These are phyloP conservation scores for Tetragonula clypearis DNA, from an alignment of 1,140 invertebrate species.

Conservation along the genomic window DNA sequence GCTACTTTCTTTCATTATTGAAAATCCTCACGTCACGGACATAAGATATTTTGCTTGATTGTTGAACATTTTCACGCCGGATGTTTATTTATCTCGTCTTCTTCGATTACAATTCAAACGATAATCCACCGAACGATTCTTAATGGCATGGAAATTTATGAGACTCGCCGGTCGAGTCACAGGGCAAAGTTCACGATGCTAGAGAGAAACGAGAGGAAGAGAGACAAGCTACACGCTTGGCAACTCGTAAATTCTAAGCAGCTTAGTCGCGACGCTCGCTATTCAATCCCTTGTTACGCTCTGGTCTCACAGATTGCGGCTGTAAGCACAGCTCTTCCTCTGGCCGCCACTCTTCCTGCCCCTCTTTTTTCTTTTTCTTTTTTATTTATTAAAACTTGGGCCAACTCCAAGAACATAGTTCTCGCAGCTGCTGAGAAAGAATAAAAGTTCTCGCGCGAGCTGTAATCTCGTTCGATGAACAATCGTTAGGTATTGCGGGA, in stretches of 20 bases:
- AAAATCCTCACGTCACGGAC: too few species aligned
- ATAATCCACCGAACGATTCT: slow-evolving; percentile 31
- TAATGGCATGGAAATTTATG: slow-evolving; percentile 58
- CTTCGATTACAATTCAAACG: slow-evolving; percentile 30
- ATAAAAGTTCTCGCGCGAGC: not conserved
- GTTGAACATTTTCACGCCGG: not conserved
- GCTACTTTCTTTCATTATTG: not conserved
- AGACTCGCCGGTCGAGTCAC: slow-evolving; percentile 19
- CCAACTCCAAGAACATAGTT: not conserved
- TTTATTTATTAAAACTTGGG: not conserved
- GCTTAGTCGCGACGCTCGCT: slow-evolving; percentile 54
- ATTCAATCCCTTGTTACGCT: slow-evolving; percentile 40
- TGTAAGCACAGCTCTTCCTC: not conserved
- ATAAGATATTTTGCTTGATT: not conserved
- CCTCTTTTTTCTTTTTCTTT: too few species aligned
- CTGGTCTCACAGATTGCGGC: slow-evolving; percentile 7
- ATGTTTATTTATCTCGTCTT: not conserved
- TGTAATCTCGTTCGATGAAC: not conserved
- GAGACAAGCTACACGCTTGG: slow-evolving; percentile 27
- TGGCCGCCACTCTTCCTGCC: too few species aligned
- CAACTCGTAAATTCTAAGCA: slow-evolving; percentile 68
- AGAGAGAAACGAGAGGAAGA: not conserved
- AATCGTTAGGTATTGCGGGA: not conserved
- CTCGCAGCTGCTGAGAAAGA: not conserved
- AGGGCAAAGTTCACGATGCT: slow-evolving; percentile 48